Base-by-base conservation (phyloP, 2,797 vertebrate genomes). In the Astyanax mexicanus region DNA sequence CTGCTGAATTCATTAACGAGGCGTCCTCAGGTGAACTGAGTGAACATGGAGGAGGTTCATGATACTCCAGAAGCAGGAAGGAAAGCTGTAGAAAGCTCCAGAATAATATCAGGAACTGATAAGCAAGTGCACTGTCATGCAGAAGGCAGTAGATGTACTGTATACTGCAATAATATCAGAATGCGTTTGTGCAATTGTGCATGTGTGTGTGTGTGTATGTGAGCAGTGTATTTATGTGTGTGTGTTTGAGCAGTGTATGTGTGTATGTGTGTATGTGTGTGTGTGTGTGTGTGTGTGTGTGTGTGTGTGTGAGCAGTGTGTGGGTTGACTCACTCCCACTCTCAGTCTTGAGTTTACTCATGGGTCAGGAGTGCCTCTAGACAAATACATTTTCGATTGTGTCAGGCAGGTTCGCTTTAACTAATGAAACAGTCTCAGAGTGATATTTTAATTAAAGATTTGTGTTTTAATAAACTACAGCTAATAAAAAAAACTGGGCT, bases 171-270 rank as follows among this genome's bases (percentile, higher is more conserved):
- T 4, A 45, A 17, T 42, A 17, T 42, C 17, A 13, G 4, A 45
- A 45, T 45, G 45, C 49, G 61, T 8, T 13, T 40, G n/a, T 69
- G 38, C 77, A 55, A 55, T 40, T 69, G 65, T 69, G 32, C 62
- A 40, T 47, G 51, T 44, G 25, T 57, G 51, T 47, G 58, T 13
- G 27, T 37, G 17, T 68, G 37, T 62, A 45, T 23, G 11, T 58
- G n/a, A 37, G 29, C 73, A 44, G 69, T n/a, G n/a, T n/a, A n/a
- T n/a, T n/a, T n/a, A n/a, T n/a, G n/a, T n/a, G n/a, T n/a, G n/a
- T n/a, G n/a, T n/a, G n/a, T n/a, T n/a, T n/a, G n/a, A n/a, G n/a
- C n/a, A n/a, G n/a, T n/a, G n/a, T n/a, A n/a, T n/a, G n/a, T n/a
- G n/a, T n/a, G n/a, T n/a, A n/a, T n/a, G n/a, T n/a, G n/a, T n/a